A percentile compares a stretch with the other conserved stretches of the same genome.
Evolutionary conservation across 1,140 invertebrate genomes (phyloP).

Genomic region (Pseudomyrmex pallidus): DNA sequence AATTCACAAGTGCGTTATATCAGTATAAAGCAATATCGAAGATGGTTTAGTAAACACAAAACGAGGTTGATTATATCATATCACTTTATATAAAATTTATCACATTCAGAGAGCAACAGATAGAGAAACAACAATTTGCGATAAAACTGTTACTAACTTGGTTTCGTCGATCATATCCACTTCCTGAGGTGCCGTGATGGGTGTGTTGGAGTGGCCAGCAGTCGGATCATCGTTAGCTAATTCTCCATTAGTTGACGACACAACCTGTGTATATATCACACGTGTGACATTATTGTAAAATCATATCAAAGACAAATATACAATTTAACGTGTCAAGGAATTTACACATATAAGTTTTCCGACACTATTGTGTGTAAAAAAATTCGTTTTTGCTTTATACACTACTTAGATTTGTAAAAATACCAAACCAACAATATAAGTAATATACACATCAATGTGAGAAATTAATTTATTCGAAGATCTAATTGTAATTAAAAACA

Average conservation of each 20-base stretch:
- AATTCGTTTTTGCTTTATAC: not conserved
- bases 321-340: conserved; percentile 1
- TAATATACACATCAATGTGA: conserved; percentile 12
- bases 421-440: conserved; percentile 19
- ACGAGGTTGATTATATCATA: too few species aligned
- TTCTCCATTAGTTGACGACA: conserved; percentile 98
- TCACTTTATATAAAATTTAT: not conserved
- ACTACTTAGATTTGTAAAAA: conserved; percentile 11
- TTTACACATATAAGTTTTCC: not conserved
- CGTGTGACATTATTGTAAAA: not conserved
- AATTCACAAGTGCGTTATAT: too few species aligned
- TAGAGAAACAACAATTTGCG: conserved; percentile 11
- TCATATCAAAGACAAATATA: not conserved
- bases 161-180: conserved; percentile 96
- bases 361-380: conserved; percentile 18
- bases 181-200: conserved; percentile 96
- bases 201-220: conserved; percentile 98
- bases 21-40: too few species aligned
- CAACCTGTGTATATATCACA: conserved; percentile 90
- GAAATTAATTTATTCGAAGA: conserved; percentile 13
- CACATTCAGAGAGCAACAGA: conserved; percentile 2
- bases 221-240: conserved; percentile 97
- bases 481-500: conserved; percentile 44
- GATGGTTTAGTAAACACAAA: too few species aligned
- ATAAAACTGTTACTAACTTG: conserved; percentile 90